A percentile compares a stretch with the other conserved stretches of the same genome.
These are phyloP conservation scores for Linurgus olivaceus DNA, from an alignment of 2,797 vertebrate genomes.

Conservation along the genomic window DNA sequence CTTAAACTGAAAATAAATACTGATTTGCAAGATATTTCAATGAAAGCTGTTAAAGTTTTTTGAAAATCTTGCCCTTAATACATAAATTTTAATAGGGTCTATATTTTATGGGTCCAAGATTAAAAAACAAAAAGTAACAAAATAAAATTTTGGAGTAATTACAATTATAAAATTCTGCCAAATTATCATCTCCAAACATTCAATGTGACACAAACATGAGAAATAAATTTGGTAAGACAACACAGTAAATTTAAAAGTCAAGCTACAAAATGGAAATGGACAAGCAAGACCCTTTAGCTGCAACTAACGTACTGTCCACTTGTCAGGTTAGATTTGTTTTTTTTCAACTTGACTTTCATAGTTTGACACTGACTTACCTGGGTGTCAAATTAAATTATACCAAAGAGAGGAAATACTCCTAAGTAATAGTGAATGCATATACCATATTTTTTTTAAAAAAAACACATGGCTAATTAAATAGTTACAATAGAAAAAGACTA, in stretches of 20 bases:
- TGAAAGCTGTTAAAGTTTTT: not conserved
- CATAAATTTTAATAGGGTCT: not conserved
- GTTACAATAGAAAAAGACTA: rapidly evolving
- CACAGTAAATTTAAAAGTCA: not conserved
- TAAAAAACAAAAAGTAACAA: not conserved
- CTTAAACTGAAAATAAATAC: not conserved
- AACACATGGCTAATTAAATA: not conserved
- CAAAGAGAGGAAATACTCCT: not conserved
- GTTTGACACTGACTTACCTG: constrained; percentile 43
- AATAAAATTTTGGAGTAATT: not conserved
- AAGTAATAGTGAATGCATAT: not conserved
- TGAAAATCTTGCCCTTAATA: not conserved
- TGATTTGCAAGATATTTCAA: rapidly evolving
- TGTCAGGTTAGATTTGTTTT: not conserved
- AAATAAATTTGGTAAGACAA: constrained; percentile 23
- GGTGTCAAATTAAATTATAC: constrained; percentile 23
- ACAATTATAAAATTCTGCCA: not conserved
- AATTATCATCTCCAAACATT: not conserved
- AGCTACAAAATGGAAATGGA: constrained; percentile 3
- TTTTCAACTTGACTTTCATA: not conserved
- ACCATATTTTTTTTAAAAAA: not conserved
- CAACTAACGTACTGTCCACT: not conserved
- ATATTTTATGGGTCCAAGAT: not conserved
- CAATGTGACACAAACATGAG: not conserved
- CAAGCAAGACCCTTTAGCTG: constrained; percentile 19